Conservation (phyloP, 53 echinoderm and acorn worm species). For the Stichopus horrens region DNA sequence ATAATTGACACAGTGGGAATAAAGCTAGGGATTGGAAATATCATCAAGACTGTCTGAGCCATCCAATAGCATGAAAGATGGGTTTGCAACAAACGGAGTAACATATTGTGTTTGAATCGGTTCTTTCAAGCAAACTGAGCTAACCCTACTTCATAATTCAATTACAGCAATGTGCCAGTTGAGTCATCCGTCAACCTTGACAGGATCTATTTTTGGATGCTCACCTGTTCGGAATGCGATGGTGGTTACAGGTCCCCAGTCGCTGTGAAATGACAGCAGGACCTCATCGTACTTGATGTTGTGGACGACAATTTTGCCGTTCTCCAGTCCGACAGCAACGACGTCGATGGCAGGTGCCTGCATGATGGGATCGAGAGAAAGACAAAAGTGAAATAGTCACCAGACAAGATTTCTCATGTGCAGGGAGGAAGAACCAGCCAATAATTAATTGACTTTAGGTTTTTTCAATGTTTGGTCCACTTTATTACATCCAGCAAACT, state of each 20-base stretch:
- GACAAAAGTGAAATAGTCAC: not conserved
- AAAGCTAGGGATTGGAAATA: too few relatives aligned
- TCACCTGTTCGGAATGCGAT: constrained; percentile 92
- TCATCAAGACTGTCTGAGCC: too few relatives aligned
- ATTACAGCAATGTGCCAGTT: too few relatives aligned
- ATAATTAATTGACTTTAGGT: not conserved
- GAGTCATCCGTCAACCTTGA: too few relatives aligned
- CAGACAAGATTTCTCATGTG: not conserved
- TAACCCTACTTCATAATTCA: too few relatives aligned
- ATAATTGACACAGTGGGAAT: too few relatives aligned
- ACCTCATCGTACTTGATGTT: constrained; percentile 92
- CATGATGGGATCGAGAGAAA: not conserved
- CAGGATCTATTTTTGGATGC: not conserved
- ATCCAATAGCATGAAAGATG: too few relatives aligned
- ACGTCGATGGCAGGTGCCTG: constrained; percentile 96
- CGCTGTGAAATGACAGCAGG: constrained; percentile 76
- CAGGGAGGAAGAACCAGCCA: not conserved
- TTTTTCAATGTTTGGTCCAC: not conserved
- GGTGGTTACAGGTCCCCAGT: constrained; percentile 91
- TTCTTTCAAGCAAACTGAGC: too few relatives aligned
- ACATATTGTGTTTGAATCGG: too few relatives aligned
- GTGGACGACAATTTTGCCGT: constrained; percentile 80
- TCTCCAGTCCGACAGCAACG: constrained; percentile 77
- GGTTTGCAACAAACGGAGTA: too few relatives aligned
- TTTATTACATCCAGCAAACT: not conserved